phyloP scores from a whole-genome alignment of 2,888 invertebrate genomes.

The Tortricodes alternella region DNA sequence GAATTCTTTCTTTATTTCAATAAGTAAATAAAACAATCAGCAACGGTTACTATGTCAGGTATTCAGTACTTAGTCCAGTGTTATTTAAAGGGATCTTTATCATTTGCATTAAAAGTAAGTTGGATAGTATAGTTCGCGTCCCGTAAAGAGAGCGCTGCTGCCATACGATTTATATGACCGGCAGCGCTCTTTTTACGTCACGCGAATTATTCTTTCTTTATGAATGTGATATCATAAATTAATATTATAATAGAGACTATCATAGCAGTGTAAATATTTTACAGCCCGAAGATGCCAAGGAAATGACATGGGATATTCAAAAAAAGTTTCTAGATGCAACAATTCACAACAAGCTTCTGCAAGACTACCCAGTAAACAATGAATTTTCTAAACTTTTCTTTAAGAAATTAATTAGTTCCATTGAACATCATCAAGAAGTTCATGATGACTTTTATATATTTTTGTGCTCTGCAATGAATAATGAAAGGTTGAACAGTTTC shows the following conservation, averaged over 20 bases:
- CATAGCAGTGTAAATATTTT: conserved; percentile 40
- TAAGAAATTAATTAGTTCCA: conserved; percentile 83
- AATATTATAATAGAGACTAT: too few relatives aligned
- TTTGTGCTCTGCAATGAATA: conserved; percentile 80
- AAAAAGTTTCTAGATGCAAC: conserved; percentile 82
- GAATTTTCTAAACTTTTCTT: conserved; percentile 86
- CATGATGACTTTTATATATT: conserved; percentile 85
- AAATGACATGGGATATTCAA: conserved; percentile 80
- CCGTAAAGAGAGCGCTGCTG: too few relatives aligned
- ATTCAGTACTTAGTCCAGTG: conserved; percentile 36
- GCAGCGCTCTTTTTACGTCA: too few relatives aligned
- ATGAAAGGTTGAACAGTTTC: conserved; percentile 52
- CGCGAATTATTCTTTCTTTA: too few relatives aligned
- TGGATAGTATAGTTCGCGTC: too few relatives aligned
- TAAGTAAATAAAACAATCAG: too few relatives aligned
- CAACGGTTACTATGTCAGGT: conserved; percentile 7
- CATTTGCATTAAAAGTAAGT: conserved; percentile 46
- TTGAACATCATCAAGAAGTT: conserved; percentile 83
- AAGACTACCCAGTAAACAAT: conserved; percentile 84
- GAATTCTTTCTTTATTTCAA: too few relatives aligned
- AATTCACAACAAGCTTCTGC: conserved; percentile 75
- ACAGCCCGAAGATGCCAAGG: conserved; percentile 52
- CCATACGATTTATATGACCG: too few relatives aligned
- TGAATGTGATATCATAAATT: too few relatives aligned
- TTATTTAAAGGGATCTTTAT: conserved; percentile 47